These are phyloP conservation scores for Timema podura DNA, from an alignment of 2,888 invertebrate genomes.

Conservation along the genomic window DNA sequence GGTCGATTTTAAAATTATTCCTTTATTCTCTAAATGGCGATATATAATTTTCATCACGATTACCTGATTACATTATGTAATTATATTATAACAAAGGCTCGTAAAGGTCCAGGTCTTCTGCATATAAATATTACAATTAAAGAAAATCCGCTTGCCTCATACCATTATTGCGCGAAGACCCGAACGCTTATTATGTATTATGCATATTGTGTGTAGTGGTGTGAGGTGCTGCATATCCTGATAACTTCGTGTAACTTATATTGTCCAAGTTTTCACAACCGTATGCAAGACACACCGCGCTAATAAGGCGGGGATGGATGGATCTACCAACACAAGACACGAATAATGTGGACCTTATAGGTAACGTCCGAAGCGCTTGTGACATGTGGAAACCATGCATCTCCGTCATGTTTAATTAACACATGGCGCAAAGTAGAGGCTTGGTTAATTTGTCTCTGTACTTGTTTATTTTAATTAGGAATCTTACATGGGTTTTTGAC, in stretches of 20 bases:
- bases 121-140: no score
- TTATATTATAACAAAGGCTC: no score
- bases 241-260: neutral
- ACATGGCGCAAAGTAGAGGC: neutral
- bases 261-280: neutral
- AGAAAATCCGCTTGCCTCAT: no score
- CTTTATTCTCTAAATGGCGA: no score
- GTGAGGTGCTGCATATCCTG: conserved; percentile 14
- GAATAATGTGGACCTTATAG: conserved; percentile 9
- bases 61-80: no score
- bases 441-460: no score
- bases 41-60: no score
- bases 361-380: neutral
- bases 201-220: neutral
- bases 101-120: no score
- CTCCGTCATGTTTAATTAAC: conserved; percentile 8
- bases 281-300: conserved; percentile 14
- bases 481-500: no score
- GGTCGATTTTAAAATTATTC: no score
- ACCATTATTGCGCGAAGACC: no score
- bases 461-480: no score
- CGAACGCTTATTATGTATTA: neutral
- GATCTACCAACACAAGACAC: conserved; percentile 10
- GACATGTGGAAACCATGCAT: neutral
- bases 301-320: conserved; percentile 22